Evolutionary conservation across 2,888 invertebrate species (phyloP).

Genomic region (Trisateles emortualis): DNA sequence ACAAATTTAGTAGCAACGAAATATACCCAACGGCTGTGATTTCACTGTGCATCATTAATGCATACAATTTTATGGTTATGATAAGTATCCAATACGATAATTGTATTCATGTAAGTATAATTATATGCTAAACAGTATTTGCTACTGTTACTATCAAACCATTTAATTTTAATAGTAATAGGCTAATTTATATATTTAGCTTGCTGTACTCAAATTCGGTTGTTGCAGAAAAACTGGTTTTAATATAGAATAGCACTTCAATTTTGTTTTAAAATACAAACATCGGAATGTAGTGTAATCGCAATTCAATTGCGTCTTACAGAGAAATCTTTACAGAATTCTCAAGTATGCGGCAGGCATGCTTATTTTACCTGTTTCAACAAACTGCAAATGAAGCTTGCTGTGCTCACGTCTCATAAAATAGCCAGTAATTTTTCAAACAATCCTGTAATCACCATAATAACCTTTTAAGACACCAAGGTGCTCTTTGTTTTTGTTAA

Average conservation of each 20-base stretch:
- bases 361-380: neutral
- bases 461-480: constrained; percentile 50
- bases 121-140: constrained; percentile 5
- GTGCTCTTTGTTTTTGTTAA: constrained; percentile 41
- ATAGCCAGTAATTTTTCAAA: constrained; percentile 27
- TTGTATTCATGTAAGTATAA: constrained; percentile 27
- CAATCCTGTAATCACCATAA: constrained; percentile 23
- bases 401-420: constrained; percentile 5
- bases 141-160: constrained; percentile 3
- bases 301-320: too few relatives aligned
- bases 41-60: neutral
- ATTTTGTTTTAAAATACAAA: too few relatives aligned
- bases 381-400: constrained; percentile 8
- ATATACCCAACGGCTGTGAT: neutral
- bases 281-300: too few relatives aligned
- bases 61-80: constrained; percentile 2
- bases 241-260: neutral
- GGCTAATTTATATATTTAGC: neutral
- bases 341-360: too few relatives aligned
- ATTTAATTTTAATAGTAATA: neutral
- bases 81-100: constrained; percentile 14
- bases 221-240: neutral
- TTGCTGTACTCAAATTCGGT: neutral
- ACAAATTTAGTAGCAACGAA: neutral
- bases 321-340: too few relatives aligned